Evolutionary conservation across 2,797 vertebrate species (phyloP), one percentile per base, ranked within the genome.

Genomic region (Alcedo atthis): DNA sequence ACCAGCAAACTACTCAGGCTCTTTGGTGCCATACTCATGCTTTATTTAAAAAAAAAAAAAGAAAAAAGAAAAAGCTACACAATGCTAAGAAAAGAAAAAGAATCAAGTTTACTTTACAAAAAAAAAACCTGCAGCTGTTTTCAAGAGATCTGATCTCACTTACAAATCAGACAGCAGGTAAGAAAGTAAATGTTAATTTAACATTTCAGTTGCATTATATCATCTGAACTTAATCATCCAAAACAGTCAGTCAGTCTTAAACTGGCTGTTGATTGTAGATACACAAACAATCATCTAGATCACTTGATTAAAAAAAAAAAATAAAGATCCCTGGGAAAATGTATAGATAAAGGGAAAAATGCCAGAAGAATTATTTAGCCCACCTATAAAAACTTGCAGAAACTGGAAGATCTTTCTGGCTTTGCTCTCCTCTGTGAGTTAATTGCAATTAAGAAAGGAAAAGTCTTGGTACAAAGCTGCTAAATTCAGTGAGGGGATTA

Each of bases 101-200:
- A 35, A 77, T 94, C 91, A 94, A 85, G 49, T 92, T 91, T 82
- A 74, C 62, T 94, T 95, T 82, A 93, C 71, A 90, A 90, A 95
- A 63, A 95, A 63, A 51, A 93, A 76, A 62, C 68, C 76, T 95
- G 88, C 94, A 81, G 66, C 69, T 37, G 30, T 88, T 71, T 86
- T 76, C 37, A 84, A 80, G 92, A 90, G 57, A 92, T 71, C 58
- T 81, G 62, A 85, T 81, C 91, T 92, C 81, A 35, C 33, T 91
- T 8, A 80, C 86, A 74, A 57, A 22, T 37, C 75, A 95, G 54
- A 71, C 80, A 89, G 92, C 84, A 93, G 80, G 82, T 81, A 76
- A 30, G 67, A 81, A 92, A 85, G 37, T 77, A 90, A 90, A 89
- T 28, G 35, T 82, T 87, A 86, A 92, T 69, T 90, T 84, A 91